Base-by-base conservation (phyloP, 1,140 invertebrate species). In the Solen grandis region DNA sequence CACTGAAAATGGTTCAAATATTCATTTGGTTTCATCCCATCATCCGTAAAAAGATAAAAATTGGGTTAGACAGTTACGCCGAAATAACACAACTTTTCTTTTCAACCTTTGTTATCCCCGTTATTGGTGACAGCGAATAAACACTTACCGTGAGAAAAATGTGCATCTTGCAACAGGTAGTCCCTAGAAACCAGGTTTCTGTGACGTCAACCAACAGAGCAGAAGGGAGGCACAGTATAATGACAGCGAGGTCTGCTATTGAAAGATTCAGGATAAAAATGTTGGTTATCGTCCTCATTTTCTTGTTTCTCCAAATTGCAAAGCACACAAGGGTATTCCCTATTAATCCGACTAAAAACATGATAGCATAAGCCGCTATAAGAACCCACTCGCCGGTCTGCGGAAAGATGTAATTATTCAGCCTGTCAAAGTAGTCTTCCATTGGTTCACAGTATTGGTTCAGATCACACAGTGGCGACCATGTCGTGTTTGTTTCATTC, bases 211-310 rank as follows among this genome's bases (percentile, higher is more conserved):
- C 35, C 8, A 97, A 89, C 10, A 98, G 95, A 0, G 96, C 96
- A 0, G 96, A 95, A 0, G 96, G 96, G 65, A 97, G 92, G 89
- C 97, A 98, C 70, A 97, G 94, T 5, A 98, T 87, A 68, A 98
- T 95, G 54, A 98, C 97, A 87, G 98, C 93, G 74, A 98, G 95
- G 91, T 98, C 97, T 0, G 97, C 97, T 0, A 97, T 93, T 0
- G 97, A 96, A 79, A 98, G 92, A 88, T 98, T 98, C 13, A 97
- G 96, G 84, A 98, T 96, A 91, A 98, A 97, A 88, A 96, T 96
- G 92, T 98, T 98, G 0, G 97, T 98, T 5, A 97, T 96, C 88
- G 96, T 97, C 46, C 96, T 93, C 96, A 98, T 97, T 0, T 94
- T 93, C 41, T 95, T 95, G 88, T 97, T 97, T 35, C 95, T 93